Evolutionary conservation across 2,797 vertebrate species (phyloP).

Genomic region (Antennarius maculatus): DNA sequence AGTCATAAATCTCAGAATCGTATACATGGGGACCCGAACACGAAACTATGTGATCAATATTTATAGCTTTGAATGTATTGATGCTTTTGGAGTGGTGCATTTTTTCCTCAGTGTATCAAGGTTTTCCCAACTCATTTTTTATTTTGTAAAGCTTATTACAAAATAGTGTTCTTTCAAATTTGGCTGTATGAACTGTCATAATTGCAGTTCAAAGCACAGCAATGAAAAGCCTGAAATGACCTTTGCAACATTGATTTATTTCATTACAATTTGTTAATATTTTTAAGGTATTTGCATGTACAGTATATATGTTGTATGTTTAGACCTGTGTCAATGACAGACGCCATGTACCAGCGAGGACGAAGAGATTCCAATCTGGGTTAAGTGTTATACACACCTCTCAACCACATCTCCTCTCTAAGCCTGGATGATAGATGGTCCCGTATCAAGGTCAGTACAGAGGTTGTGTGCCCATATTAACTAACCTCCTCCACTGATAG

Average conservation of each 20-base stretch:
- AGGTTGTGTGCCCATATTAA: constrained; percentile 67
- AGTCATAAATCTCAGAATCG: constrained; percentile 7
- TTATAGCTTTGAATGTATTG: not conserved
- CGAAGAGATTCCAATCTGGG: constrained; percentile 75
- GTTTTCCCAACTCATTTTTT: too few relatives aligned
- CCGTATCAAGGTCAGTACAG: constrained; percentile 67
- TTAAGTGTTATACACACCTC: constrained; percentile 75
- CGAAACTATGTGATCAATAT: not conserved
- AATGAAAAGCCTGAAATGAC: not conserved
- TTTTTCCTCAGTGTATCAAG: not conserved
- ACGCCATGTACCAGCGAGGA: constrained; percentile 19
- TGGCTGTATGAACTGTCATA: not conserved
- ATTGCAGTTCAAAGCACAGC: not conserved
- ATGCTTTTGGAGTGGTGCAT: not conserved
- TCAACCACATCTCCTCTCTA: constrained; percentile 49
- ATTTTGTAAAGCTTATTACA: not conserved
- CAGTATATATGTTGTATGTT: constrained; percentile 10
- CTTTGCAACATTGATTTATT: not conserved
- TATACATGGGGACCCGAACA: not conserved
- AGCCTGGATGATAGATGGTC: constrained; percentile 63
- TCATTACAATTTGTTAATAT: not conserved
- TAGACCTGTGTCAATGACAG: constrained; percentile 23
- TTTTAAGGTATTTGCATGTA: not conserved
- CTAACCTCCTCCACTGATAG: constrained; percentile 60
- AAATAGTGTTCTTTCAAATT: not conserved